phyloP scores from a whole-genome alignment of 30 jellyfish, hydroid and myxozoan genomes.

The Turritopsis rubra region DNA sequence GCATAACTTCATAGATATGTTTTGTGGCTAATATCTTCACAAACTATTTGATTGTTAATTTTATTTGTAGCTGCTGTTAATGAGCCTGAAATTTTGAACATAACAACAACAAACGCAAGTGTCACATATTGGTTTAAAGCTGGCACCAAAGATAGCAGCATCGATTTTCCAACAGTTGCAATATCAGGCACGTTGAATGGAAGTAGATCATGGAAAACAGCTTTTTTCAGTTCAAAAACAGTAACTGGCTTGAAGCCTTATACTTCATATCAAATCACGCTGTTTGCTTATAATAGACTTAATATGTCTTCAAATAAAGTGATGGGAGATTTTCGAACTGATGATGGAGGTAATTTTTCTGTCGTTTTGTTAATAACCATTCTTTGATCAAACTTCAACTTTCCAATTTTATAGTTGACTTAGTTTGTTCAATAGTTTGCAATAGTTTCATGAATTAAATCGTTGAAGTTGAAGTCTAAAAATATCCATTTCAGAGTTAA shows the following conservation, averaged over 20 bases:
- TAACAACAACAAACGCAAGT: neutral
- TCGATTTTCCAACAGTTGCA: neutral
- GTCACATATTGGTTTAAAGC: neutral
- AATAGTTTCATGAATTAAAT: no score
- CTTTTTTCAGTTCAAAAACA: neutral
- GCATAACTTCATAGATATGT: neutral
- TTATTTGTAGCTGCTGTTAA: neutral
- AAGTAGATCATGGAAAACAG: no score
- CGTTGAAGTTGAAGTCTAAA: no score
- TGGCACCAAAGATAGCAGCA: neutral
- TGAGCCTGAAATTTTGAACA: neutral
- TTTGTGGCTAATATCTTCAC: neutral
- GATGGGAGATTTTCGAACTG: neutral
- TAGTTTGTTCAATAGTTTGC: neutral
- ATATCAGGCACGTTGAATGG: neutral
- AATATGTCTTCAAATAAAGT: neutral
- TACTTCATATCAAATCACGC: neutral
- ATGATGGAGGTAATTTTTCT: constrained; percentile 8
- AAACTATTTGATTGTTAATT: neutral
- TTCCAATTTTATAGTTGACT: neutral
- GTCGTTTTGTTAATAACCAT: neutral
- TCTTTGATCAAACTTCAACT: neutral
- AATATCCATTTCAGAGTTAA: no score
- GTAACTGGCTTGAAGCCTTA: neutral
- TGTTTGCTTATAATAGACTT: neutral